Evolutionary conservation across 2,797 vertebrate species (phyloP), one percentile per base, ranked within the genome.

Genomic region (Masticophis lateralis): DNA sequence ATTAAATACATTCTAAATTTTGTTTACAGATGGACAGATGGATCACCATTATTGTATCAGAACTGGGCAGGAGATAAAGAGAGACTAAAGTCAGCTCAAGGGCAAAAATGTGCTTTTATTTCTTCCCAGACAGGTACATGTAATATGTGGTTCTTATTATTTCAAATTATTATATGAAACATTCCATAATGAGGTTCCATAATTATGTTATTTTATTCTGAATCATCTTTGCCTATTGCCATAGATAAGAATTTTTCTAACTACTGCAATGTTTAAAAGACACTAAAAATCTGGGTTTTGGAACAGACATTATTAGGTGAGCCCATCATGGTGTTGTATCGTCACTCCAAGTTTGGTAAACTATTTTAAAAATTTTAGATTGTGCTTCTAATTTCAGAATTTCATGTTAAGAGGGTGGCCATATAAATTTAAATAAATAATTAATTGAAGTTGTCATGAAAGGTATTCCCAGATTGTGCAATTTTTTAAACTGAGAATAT

Each of bases 11-110:
- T 89, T 93, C 91, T 94, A 55, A 94, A 27, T 43, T 95, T 97
- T 97, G 92, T 96, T 86, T 95, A 27, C 96, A 99, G 99, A 27
- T 99, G 99, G 99, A 97, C 92, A 89, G 99, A 99, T 96, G 98
- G 97, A 60, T 98, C 98, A 1, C 96, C 97, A 9, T 28, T 99
- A 90, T 97, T 96, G 2, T 99, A 98, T 95, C 97, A 98, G 95
- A 99, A 99, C 95, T 99, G 99, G 99, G 97, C 97, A 79, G 96
- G 97, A 63, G 95, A 66, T 74, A 94, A 60, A 61, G 89, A 96
- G 87, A 91, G 32, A 83, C 86, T 83, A 43, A 89, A 37, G 12
- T 90, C 63, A 59, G 96, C 93, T 74, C 96, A 96, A 90, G 97
- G 86, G 94, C 97, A 63, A 89, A 96, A 95, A 90, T 99, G 99